Conservation (phyloP, 2,113 vertebrate genomes). For the Hassar affinis region DNA sequence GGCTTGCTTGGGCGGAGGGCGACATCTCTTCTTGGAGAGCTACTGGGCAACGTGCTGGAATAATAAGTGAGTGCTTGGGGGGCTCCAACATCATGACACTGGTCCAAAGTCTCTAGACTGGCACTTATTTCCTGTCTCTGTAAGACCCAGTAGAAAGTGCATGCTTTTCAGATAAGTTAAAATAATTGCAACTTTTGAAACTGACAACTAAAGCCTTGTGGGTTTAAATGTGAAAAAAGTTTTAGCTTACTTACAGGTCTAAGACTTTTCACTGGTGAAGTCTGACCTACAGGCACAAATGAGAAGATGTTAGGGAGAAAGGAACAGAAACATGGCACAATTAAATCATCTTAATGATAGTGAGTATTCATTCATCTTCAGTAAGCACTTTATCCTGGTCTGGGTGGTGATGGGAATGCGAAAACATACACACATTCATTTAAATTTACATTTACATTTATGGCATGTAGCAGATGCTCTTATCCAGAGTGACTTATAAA, state of each 20-base stretch:
- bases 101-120: conserved; percentile 80
- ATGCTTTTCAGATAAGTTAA: conserved; percentile 2
- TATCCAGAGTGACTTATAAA: no score
- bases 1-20: conserved; percentile 91
- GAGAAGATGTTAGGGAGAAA: conserved; percentile 41
- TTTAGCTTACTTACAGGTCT: conserved; percentile 82
- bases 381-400: neutral
- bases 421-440: neutral
- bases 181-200: neutral
- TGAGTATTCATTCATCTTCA: neutral
- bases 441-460: no score
- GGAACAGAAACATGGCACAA: neutral
- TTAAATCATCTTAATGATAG: neutral
- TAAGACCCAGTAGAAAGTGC: neutral
- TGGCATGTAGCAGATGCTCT: no score
- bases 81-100: conserved; percentile 62
- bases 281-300: conserved; percentile 78
- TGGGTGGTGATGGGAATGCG: no score
- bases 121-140: conserved; percentile 85
- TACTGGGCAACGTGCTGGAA: conserved; percentile 73
- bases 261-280: conserved; percentile 89
- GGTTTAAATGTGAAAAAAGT: neutral
- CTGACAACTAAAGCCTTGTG: neutral
- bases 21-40: conserved; percentile 87
- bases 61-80: conserved; percentile 83